These are phyloP conservation scores for Epinephelus coioides DNA, from an alignment of 2,797 vertebrate species.

Conservation along the genomic window DNA sequence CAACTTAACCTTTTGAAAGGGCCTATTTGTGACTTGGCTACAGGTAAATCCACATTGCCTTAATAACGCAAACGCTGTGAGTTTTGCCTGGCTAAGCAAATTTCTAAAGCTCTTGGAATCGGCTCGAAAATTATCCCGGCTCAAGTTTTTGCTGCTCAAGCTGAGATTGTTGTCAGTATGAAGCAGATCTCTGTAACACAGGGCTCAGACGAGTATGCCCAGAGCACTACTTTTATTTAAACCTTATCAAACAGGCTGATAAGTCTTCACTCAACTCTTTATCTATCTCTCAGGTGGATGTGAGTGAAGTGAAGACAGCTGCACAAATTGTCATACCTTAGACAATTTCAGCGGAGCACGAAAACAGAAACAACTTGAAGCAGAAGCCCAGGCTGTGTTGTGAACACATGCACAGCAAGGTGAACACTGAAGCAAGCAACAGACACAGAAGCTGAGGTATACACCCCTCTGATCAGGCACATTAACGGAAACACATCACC, in stretches of 20 bases:
- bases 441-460: constrained; percentile 12
- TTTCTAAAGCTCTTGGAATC: constrained; percentile 60
- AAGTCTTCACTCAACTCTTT: constrained; percentile 67
- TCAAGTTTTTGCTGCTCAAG: constrained; percentile 54
- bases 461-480: neutral
- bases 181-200: constrained; percentile 52
- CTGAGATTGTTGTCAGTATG: constrained; percentile 64
- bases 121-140: constrained; percentile 51
- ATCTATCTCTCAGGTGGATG: constrained; percentile 73
- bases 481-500: neutral
- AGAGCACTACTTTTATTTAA: constrained; percentile 72
- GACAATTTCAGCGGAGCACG: constrained; percentile 51
- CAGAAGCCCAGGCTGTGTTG: constrained; percentile 19
- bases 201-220: constrained; percentile 57
- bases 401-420: constrained; percentile 6
- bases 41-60: constrained; percentile 65
- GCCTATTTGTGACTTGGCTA: constrained; percentile 46
- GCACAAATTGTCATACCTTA: constrained; percentile 57
- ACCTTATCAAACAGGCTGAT: constrained; percentile 68
- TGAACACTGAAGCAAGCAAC: constrained; percentile 3
- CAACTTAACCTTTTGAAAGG: constrained; percentile 63
- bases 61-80: constrained; percentile 65
- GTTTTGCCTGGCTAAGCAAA: constrained; percentile 65
- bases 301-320: constrained; percentile 49
- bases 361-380: constrained; percentile 46